Percentiles rank a stretch among this genome's conserved stretches.
phyloP scores from a whole-genome alignment of 2,888 invertebrate genomes.

The Cephus pygmeus region DNA sequence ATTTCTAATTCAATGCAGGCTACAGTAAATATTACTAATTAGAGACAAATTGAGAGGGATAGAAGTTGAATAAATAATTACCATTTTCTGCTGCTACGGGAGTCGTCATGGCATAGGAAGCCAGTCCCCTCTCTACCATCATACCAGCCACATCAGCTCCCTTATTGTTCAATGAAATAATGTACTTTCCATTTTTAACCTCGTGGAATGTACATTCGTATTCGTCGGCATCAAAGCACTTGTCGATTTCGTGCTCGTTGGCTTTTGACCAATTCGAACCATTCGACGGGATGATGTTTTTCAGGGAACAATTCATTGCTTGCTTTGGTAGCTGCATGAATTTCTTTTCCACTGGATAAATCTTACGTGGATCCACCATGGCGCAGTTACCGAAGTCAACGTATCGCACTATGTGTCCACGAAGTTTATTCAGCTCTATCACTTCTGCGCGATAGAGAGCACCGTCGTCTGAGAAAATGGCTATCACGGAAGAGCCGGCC shows the following conservation, averaged over 20 bases:
- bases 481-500: slow-evolving; percentile 75
- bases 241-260: slow-evolving; percentile 66
- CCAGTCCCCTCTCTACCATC: slow-evolving; percentile 69
- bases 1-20: slow-evolving; percentile 2
- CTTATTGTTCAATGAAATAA: slow-evolving; percentile 68
- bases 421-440: slow-evolving; percentile 69
- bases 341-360: slow-evolving; percentile 77
- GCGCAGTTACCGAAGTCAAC: slow-evolving; percentile 83
- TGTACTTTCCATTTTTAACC: slow-evolving; percentile 66
- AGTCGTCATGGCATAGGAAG: slow-evolving; percentile 42
- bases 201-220: slow-evolving; percentile 72
- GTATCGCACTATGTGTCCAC: slow-evolving; percentile 76
- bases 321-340: slow-evolving; percentile 76
- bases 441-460: slow-evolving; percentile 78
- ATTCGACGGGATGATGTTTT: slow-evolving; percentile 70
- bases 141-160: slow-evolving; percentile 67
- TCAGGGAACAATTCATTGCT: slow-evolving; percentile 76
- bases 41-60: slow-evolving; percentile 5
- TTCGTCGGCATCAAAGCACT: slow-evolving; percentile 73
- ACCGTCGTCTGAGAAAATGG: slow-evolving; percentile 77
- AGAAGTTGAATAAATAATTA: neutral
- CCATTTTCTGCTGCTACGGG: neutral
- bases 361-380: slow-evolving; percentile 72
- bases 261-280: slow-evolving; percentile 72
- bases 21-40: slow-evolving; percentile 9